phyloP scores from a whole-genome alignment of 2,888 invertebrate genomes.

The Trichogramma evanescens region DNA sequence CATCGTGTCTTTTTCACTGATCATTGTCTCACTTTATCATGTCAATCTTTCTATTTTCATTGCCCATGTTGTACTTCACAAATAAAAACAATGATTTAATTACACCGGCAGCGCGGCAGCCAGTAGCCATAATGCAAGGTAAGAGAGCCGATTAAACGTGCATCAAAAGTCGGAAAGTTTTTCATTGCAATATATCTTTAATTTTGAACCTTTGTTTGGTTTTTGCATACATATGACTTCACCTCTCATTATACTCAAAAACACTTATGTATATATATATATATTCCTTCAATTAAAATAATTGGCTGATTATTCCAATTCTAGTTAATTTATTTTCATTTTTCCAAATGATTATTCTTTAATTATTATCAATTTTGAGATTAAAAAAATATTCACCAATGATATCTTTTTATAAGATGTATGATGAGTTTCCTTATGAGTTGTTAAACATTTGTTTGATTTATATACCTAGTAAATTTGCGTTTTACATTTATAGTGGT shows the following conservation, averaged over 20 bases:
- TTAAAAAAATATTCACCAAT: too few relatives aligned
- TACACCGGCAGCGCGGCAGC: conserved; percentile 49
- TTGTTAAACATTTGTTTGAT: too few relatives aligned
- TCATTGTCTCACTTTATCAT: conserved; percentile 25
- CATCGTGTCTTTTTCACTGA: conserved; percentile 24
- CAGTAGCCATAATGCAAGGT: conserved; percentile 48
- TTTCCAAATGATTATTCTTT: too few relatives aligned
- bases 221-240: conserved; percentile 27
- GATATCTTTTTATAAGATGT: too few relatives aligned
- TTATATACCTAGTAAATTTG: too few relatives aligned
- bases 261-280: background rate
- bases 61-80: conserved; percentile 38
- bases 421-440: too few relatives aligned
- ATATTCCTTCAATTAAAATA: background rate
- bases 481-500: too few relatives aligned
- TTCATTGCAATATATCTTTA: conserved; percentile 43
- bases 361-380: too few relatives aligned
- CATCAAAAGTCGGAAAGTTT: conserved; percentile 43
- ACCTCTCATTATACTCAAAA: conserved; percentile 19
- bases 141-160: conserved; percentile 45
- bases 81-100: conserved; percentile 48
- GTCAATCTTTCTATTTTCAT: conserved; percentile 26
- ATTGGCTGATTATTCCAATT: too few relatives aligned
- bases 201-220: conserved; percentile 36
- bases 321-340: too few relatives aligned